A percentile compares a stretch with the other conserved stretches of the same genome.
Evolutionary conservation across 2,113 vertebrate genomes (phyloP).

Genomic region (Vulpes vulpes): DNA sequence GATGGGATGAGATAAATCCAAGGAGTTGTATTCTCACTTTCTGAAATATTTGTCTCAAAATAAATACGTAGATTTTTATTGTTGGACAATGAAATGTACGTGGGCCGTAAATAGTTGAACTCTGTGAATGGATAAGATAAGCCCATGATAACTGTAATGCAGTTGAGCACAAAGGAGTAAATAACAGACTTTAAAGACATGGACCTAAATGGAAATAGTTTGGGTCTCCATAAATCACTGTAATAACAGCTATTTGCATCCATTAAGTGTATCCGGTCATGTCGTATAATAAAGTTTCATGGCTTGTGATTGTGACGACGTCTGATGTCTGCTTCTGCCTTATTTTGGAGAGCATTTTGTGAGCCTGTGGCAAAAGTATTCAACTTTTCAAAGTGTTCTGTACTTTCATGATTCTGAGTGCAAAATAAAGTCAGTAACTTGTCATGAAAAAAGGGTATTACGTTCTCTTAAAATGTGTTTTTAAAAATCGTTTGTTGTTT

Average conservation of each 20-base stretch:
- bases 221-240: background rate
- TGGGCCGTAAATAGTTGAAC: background rate
- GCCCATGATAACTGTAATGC: background rate
- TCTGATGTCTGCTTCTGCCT: conserved; percentile 34
- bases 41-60: conserved; percentile 47
- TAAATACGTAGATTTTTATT: background rate
- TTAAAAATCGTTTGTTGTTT: background rate
- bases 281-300: conserved; percentile 38
- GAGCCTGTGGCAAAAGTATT: background rate
- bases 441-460: conserved; percentile 16
- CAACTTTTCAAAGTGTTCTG: conserved; percentile 26
- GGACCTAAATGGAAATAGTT: background rate
- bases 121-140: background rate
- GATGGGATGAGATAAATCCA: background rate
- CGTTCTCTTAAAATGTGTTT: background rate
- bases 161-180: background rate
- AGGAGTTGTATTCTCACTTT: background rate
- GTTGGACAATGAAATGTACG: background rate
- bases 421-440: conserved; percentile 45
- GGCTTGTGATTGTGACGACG: conserved; percentile 20
- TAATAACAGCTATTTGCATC: conserved; percentile 35
- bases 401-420: background rate
- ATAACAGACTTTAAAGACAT: background rate
- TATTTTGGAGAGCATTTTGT: background rate
- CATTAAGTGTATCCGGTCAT: background rate